Percentiles rank a stretch among this genome's conserved stretches.
Evolutionary conservation across 1,140 invertebrate genomes (phyloP).

Genomic region (Lepidurus apus): DNA sequence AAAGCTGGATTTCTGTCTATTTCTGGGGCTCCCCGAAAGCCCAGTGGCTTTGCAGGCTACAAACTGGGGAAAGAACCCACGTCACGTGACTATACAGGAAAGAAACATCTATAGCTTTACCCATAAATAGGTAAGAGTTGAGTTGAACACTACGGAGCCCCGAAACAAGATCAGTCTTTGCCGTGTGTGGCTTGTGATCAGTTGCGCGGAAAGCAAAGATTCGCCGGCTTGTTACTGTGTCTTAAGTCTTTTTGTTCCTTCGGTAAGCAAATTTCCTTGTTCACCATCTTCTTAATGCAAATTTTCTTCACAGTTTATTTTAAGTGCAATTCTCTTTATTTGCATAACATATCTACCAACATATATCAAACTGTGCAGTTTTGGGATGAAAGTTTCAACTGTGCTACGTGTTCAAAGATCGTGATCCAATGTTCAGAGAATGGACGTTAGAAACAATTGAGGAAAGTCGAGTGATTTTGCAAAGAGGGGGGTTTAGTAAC

Average conservation of each 20-base stretch:
- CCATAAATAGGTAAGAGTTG: slow-evolving; percentile 19
- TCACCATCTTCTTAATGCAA: no score
- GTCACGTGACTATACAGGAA: slow-evolving; percentile 12
- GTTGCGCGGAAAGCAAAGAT: background rate
- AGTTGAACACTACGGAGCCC: background rate
- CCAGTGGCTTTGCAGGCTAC: background rate
- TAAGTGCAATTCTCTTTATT: no score
- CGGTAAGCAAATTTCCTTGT: background rate
- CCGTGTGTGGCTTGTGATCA: background rate
- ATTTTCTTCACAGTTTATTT: no score
- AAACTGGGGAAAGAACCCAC: background rate
- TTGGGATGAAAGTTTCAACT: no score
- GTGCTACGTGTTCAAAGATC: no score
- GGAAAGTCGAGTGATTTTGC: background rate
- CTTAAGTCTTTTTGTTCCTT: background rate
- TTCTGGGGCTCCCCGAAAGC: background rate
- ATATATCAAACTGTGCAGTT: no score
- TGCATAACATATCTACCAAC: no score
- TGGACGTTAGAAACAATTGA: background rate
- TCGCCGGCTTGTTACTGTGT: background rate
- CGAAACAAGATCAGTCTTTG: background rate
- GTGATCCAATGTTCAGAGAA: no score
- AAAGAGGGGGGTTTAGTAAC: background rate
- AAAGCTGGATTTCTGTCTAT: slow-evolving; percentile 9
- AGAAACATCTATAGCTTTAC: background rate